A percentile compares a stretch with the other conserved stretches of the same genome.
Evolutionary conservation across 2,113 vertebrate species (phyloP).

Genomic region (Oriolus oriolus): DNA sequence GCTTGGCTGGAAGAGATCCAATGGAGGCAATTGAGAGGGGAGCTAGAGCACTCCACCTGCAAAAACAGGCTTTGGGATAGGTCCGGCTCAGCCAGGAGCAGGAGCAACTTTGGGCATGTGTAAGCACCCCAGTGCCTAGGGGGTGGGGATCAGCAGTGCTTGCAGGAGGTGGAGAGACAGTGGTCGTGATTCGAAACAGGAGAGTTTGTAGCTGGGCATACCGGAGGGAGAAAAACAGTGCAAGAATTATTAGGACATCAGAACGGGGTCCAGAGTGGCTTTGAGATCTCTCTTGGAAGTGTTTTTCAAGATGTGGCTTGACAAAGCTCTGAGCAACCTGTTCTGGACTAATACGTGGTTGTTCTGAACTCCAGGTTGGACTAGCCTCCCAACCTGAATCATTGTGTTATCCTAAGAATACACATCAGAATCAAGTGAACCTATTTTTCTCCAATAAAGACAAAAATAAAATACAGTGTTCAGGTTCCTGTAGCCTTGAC

Average conservation of each 20-base stretch:
- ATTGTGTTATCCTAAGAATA: background rate
- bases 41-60: background rate
- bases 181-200: background rate
- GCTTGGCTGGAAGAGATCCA: background rate
- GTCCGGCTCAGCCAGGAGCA: background rate
- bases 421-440: background rate
- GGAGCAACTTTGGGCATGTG: background rate
- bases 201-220: background rate
- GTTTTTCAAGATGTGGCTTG: background rate
- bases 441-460: background rate
- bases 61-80: no score
- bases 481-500: background rate
- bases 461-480: background rate
- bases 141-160: background rate
- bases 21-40: no score
- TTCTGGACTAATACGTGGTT: background rate
- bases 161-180: background rate
- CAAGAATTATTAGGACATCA: background rate
- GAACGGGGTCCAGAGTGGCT: background rate
- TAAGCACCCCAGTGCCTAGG: accelerated
- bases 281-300: background rate
- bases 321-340: background rate
- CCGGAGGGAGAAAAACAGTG: background rate
- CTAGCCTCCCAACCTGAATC: background rate
- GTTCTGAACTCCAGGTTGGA: background rate